Evolutionary conservation across 2,888 invertebrate genomes (phyloP).

Genomic region (Sminthurides aquaticus): DNA sequence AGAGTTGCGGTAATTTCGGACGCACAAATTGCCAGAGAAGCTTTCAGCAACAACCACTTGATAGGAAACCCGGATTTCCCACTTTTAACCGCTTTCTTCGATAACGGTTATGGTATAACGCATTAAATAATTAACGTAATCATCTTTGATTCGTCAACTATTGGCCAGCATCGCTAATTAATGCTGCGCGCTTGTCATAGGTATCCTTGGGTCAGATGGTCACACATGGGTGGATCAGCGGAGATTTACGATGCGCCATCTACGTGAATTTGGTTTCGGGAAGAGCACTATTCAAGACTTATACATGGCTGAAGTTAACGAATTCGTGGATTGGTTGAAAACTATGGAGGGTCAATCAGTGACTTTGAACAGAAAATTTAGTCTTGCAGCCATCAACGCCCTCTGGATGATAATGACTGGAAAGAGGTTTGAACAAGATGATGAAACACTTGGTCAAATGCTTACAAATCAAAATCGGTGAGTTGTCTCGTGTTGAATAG

Average conservation of each 20-base stretch:
- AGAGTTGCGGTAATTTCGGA: neutral
- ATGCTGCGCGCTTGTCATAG: too few species aligned
- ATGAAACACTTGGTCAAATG: neutral
- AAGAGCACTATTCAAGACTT: conserved; percentile 19
- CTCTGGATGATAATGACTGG: conserved; percentile 26
- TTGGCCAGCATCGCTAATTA: too few species aligned
- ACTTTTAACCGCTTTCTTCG: neutral
- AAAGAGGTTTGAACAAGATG: conserved; percentile 17
- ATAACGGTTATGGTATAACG: neutral
- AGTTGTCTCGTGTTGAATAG: too few species aligned
- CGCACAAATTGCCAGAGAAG: neutral
- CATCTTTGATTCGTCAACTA: too few species aligned
- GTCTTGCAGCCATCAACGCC: conserved; percentile 23
- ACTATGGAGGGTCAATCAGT: conserved; percentile 18
- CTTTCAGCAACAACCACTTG: neutral
- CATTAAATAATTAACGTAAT: too few species aligned
- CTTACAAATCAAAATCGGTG: too few species aligned
- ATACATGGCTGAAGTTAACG: conserved; percentile 22
- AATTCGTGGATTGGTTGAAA: conserved; percentile 18
- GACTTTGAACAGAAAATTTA: conserved; percentile 20
- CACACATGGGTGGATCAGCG: conserved; percentile 23
- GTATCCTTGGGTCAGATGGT: conserved; percentile 23
- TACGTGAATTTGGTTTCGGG: conserved; percentile 26
- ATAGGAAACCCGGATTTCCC: neutral
- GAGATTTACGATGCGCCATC: conserved; percentile 20